Base-by-base conservation (phyloP, 1,140 invertebrate species). In the Halyomorpha halys region DNA sequence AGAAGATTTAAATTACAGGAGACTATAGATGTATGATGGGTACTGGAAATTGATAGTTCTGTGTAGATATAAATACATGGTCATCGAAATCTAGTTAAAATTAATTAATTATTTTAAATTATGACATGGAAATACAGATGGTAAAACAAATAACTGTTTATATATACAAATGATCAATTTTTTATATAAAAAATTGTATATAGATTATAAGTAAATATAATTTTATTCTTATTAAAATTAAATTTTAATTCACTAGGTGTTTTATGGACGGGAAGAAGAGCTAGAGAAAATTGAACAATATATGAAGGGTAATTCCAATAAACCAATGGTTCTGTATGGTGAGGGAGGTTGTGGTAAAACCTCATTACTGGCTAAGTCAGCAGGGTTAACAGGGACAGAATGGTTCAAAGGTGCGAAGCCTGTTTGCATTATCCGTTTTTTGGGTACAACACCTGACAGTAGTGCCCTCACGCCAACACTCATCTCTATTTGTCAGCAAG, bases 261-360 rank as follows among this genome's bases (percentile, higher is more conserved):
- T 98, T 76, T 93, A 96, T 74, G 95, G 96, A 0, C 81, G 95
- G 56, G 90, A 94, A 75, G 86, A 92, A 63, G 90, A 87, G 70
- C 77, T 98, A 19, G 81, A 86, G 62, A 84, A 80, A 67, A 93
- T 96, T 45, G 81, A 89, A 70, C 76, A 84, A 19, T 94, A 98
- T 75, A 92, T 98, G 82, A 77, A 86, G 63, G 89, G 86, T n/a
- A 77, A 82, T 64, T 86, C 83, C 30, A 86, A 91, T 70, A 90
- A 92, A 73, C 93, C 94, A 15, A 77, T 98, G 62, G 88, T 97
- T n/a, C 78, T 98, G 64, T 93, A 93, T 74, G 96, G 96, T 2
- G 91, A 93, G 77, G 91, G 92, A 70, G 96, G 96, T 30, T 98
- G 94, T 73, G 96, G 96, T 1, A 99, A 99, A 77, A 98, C 95